Evolutionary conservation across 2,888 invertebrate genomes (phyloP), one percentile per base, ranked within the genome.

Genomic region (Onchidella celtica): DNA sequence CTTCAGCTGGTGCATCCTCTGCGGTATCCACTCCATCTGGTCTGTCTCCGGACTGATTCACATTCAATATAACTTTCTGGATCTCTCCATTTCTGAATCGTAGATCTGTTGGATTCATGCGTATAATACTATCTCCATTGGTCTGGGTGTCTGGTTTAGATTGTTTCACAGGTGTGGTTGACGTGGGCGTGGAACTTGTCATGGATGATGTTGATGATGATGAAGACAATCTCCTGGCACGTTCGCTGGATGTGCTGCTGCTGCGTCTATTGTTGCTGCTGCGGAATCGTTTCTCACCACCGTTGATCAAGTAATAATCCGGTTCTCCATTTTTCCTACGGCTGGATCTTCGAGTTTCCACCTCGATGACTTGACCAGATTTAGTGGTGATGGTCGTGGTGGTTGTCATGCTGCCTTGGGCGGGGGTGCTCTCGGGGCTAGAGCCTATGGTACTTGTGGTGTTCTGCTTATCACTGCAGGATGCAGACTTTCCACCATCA

Each of bases 231-330:
- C 61, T 32, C 29, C 78, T 34, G 24, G 29, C 29, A 21, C 40
- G 34, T 3, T 73, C 65, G 17, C 55, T 73, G 6, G 66, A 57
- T 3, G 36, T 55, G 34, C 68, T 80, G 66, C 66, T 74, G n/a
- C 66, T 66, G 1, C 34, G n/a, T 17, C 57, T 34, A 36, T 14
- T 24, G 21, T 21, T 65, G 17, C 29, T 27, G 27, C 47, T 57
- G 3, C 75, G 59, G n/a, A 81, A 59, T 38, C 61, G 65, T 36
- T 81, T 81, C 27, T 75, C 75, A 17, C 61, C 75, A 3, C 75
- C 75, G 40, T 81, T 81, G 36, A 81, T 81, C 17, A 81, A 61
- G 40, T 81, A 81, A 34, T 81, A 75, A 14, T 81, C 81, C 24
- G 75, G 75, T 6, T 75, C 81, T 59, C 69, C 57, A 27, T 59